Evolutionary conservation across 2,113 vertebrate species (phyloP).

Genomic region (Pimephales promelas): DNA sequence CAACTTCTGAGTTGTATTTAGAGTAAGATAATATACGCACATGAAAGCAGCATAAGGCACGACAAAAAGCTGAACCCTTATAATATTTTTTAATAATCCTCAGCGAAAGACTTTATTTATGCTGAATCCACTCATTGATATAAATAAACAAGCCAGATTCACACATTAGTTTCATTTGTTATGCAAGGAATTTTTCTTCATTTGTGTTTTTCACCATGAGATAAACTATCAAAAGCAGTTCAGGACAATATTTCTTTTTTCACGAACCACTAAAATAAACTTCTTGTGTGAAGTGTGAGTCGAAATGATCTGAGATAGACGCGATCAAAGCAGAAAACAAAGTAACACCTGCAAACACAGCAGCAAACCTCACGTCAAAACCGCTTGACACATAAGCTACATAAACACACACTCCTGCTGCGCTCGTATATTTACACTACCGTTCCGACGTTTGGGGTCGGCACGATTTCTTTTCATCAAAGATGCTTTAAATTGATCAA

Average conservation of each 20-base stretch:
- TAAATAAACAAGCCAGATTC: not conserved
- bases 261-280: not conserved
- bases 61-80: too few relatives aligned
- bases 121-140: not conserved
- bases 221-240: not conserved
- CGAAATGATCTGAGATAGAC: not conserved
- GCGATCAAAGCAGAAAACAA: not conserved
- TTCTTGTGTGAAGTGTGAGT: not conserved
- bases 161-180: not conserved
- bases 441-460: not conserved
- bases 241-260: not conserved
- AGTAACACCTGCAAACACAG: slow-evolving; percentile 9
- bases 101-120: not conserved
- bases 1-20: too few relatives aligned
- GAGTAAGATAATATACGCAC: not conserved
- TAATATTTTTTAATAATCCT: not conserved
- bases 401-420: not conserved
- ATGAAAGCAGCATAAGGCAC: not conserved
- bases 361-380: not conserved
- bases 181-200: not conserved
- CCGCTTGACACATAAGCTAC: not conserved
- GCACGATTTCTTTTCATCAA: not conserved
- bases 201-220: not conserved
- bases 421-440: not conserved
- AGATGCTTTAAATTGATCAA: not conserved